phyloP scores from a whole-genome alignment of 2,888 invertebrate species.

The Laspeyria flexula region DNA sequence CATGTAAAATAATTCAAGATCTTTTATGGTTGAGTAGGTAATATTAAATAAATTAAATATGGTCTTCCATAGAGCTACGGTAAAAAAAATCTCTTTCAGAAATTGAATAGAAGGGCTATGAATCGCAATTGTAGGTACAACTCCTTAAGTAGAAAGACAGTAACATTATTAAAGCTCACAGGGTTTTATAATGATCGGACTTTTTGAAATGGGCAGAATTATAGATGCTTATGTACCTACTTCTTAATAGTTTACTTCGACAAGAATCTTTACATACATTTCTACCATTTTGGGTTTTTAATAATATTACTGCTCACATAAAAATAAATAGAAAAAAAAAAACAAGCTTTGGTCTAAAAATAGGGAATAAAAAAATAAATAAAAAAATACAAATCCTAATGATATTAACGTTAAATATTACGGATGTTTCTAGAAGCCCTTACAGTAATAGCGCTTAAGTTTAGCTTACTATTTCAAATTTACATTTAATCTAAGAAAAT shows the following conservation, averaged over 20 bases:
- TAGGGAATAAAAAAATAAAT: conserved; percentile 50
- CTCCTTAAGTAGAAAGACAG: conserved; percentile 1
- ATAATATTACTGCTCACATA: conserved; percentile 23
- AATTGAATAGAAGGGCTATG: background rate
- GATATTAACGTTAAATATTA: conserved; percentile 27
- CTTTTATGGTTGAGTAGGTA: background rate
- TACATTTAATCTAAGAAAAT: conserved; percentile 45
- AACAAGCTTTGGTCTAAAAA: conserved; percentile 74
- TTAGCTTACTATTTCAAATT: conserved; percentile 39
- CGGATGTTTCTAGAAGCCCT: conserved; percentile 32
- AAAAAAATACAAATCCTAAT: conserved; percentile 49
- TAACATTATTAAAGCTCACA: conserved; percentile 17
- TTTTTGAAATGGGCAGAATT: no score
- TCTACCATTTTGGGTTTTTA: background rate
- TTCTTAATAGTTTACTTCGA: no score
- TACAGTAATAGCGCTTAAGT: conserved; percentile 23
- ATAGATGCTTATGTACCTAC: no score
- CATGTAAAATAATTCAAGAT: no score
- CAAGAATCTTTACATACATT: no score
- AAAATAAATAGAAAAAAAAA: no score
- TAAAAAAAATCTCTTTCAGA: no score
- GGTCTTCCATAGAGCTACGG: no score
- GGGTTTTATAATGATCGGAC: no score
- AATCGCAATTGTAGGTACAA: background rate
- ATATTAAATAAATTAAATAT: no score